phyloP scores from a whole-genome alignment of 2,113 vertebrate genomes.

The Cyanocitta stelleri region DNA sequence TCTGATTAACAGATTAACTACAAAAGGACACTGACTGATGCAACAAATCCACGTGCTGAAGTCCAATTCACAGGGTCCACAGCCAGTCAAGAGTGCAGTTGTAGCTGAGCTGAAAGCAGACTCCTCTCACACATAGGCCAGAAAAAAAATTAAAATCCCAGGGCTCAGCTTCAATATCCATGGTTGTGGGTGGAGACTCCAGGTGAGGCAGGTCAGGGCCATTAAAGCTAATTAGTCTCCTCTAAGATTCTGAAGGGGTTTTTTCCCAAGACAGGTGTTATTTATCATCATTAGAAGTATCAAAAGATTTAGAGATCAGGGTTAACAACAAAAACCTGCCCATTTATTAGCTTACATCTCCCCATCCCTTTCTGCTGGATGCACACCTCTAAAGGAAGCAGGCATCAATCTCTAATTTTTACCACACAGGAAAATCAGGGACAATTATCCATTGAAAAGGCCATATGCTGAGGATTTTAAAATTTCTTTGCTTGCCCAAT shows the following conservation, averaged over 20 bases:
- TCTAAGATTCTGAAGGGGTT: neutral
- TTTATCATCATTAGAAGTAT: neutral
- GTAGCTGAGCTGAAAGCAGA: neutral
- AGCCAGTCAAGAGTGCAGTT: neutral
- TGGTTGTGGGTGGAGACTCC: neutral
- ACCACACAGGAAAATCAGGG: neutral
- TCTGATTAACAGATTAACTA: neutral
- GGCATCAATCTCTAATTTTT: neutral
- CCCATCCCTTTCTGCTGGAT: neutral
- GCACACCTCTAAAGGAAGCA: neutral
- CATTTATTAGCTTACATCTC: neutral
- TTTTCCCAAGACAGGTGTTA: neutral
- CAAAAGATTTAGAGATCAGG: neutral
- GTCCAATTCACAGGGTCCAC: neutral
- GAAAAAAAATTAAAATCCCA: fast-evolving
- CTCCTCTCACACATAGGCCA: fast-evolving
- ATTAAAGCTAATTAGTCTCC: neutral
- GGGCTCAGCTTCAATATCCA: neutral
- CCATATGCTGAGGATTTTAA: neutral
- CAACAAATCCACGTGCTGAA: neutral
- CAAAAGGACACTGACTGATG: neutral
- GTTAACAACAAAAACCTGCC: neutral
- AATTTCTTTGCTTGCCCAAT: neutral
- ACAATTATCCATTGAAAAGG: neutral
- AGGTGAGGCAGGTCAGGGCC: neutral